These are phyloP conservation scores for Motacilla tschutschensis DNA, from an alignment of 2,113 vertebrate genomes.

Conservation along the genomic window DNA sequence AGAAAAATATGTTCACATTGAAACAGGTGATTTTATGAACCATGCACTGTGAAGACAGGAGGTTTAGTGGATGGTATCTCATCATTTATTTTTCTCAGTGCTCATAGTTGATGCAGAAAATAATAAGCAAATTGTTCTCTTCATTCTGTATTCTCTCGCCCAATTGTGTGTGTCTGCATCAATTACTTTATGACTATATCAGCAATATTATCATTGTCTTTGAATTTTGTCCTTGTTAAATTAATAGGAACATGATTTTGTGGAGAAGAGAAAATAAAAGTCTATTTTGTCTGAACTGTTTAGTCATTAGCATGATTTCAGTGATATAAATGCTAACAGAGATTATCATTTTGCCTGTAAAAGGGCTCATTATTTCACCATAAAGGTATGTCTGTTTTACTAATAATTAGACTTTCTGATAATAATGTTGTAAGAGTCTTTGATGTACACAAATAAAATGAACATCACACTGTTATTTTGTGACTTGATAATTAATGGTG, in stretches of 20 bases:
- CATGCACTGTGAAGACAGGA: not conserved
- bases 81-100: not conserved
- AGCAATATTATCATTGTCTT: not conserved
- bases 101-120: not conserved
- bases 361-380: not conserved
- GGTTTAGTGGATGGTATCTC: accelerated
- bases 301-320: not conserved
- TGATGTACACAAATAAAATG: not conserved
- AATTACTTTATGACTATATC: not conserved
- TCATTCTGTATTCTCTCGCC: not conserved
- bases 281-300: not conserved
- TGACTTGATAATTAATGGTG: not conserved
- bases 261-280: not conserved
- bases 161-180: not conserved
- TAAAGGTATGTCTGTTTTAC: not conserved
- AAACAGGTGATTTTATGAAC: not conserved
- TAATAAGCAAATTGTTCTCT: not conserved
- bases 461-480: not conserved
- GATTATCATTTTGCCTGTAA: not conserved
- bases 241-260: not conserved
- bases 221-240: not conserved
- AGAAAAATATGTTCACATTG: not conserved
- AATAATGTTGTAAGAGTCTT: not conserved
- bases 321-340: not conserved
- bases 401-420: not conserved